phyloP scores from a whole-genome alignment of 35 echinoderm and acorn worm genomes.

The Apostichopus japonicus region DNA sequence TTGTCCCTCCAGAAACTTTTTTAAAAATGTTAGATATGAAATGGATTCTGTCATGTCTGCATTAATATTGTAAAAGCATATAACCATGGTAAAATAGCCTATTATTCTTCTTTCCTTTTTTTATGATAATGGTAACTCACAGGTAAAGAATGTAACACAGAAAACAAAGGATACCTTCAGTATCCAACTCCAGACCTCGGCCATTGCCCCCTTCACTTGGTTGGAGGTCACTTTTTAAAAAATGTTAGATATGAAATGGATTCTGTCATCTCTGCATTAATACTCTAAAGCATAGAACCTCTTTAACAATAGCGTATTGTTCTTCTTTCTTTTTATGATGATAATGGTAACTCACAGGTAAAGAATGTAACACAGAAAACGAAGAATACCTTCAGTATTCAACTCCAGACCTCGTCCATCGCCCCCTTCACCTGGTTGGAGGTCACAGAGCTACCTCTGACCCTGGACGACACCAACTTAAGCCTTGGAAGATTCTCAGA shows the following conservation, averaged over 20 bases:
- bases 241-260: no score
- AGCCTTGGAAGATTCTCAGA: conserved; percentile 78
- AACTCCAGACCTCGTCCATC: conserved; percentile 49
- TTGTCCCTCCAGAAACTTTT: no score
- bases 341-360: background rate
- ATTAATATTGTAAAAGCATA: no score
- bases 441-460: background rate
- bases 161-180: conserved; percentile 44
- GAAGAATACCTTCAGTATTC: conserved; percentile 57
- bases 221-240: conserved; percentile 68
- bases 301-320: background rate
- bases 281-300: no score
- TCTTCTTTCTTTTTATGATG: no score
- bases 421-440: conserved; percentile 91
- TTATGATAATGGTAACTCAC: background rate
- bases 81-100: background rate
- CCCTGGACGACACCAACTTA: background rate
- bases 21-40: no score
- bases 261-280: no score
- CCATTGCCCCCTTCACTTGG: conserved; percentile 84
- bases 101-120: no score
- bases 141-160: conserved; percentile 39
- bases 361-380: conserved; percentile 23
- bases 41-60: no score
- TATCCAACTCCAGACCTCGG: conserved; percentile 54